Conservation (phyloP, 2,888 invertebrate species). For the Colletes collaris region DNA sequence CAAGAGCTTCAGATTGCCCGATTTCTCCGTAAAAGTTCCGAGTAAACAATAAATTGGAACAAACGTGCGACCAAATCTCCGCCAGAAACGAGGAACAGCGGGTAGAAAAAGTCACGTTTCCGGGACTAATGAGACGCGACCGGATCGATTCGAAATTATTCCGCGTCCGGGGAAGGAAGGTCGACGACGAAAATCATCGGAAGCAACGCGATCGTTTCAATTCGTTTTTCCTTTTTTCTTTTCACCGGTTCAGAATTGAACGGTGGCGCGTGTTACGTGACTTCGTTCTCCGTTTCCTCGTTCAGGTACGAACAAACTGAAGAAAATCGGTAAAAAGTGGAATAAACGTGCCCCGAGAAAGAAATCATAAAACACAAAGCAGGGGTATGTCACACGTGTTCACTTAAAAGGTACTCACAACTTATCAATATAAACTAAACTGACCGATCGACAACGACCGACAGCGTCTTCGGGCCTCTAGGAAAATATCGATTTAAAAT, state of each 20-base stretch:
- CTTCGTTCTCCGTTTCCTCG: conserved; percentile 51
- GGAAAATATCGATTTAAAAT: background rate
- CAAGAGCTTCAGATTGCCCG: too few relatives aligned
- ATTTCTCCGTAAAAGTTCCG: too few relatives aligned
- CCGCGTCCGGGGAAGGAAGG: conserved; percentile 23
- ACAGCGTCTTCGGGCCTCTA: conserved; percentile 25
- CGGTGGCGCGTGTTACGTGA: conserved; percentile 34
- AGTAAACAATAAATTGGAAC: too few relatives aligned
- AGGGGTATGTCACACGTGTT: conserved; percentile 57
- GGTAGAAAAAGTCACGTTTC: conserved; percentile 1
- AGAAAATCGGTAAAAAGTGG: conserved; percentile 64
- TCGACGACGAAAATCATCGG: conserved; percentile 25
- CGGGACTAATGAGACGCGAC: background rate
- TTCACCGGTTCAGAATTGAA: background rate
- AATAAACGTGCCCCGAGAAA: conserved; percentile 61
- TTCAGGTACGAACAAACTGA: conserved; percentile 45
- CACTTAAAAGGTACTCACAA: conserved; percentile 50
- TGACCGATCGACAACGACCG: background rate
- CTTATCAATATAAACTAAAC: conserved; percentile 50
- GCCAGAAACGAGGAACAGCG: background rate
- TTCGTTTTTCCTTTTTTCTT: conserved; percentile 3
- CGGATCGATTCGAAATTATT: conserved; percentile 12
- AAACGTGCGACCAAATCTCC: too few relatives aligned
- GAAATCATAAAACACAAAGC: conserved; percentile 71
- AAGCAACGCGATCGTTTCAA: conserved; percentile 1